Base-by-base conservation (phyloP, 2,888 invertebrate genomes). In the Lobophora halterata region DNA sequence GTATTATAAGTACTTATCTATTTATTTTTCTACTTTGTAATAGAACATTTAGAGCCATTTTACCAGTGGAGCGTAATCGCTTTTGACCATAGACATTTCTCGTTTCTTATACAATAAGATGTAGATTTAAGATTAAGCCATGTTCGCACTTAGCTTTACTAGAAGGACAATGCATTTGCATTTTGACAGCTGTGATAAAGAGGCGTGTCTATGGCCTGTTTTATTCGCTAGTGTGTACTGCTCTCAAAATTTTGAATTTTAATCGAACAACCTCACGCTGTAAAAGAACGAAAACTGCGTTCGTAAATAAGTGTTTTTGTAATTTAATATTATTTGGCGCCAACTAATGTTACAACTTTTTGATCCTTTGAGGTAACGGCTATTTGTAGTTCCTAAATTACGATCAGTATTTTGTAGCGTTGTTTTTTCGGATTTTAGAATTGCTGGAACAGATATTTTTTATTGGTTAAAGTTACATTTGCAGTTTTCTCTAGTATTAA, bases 161-260 rank as follows among this genome's bases (percentile, higher is more conserved):
- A 13, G 71, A 77, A 65, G 70, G 70, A 77, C 67, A 71, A 82
- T 81, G 82, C 81, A 83, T 79, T 71, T 81, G 86, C 85, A 86
- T 86, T 86, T 86, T 66, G 64, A 71, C 74, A 85, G 74, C 86
- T 86, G 86, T 86, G 86, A 86, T 86, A 83, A 72, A 81, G 80
- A 76, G 82, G 65, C 70, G 79, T 79, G 85, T 80, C 82, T 85
- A 82, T 85, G 82, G 79, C 68, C 53, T 64, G 56, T 55, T 57
- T 53, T 61, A 51, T 47, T 57, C 50, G 62, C 63, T 66, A 60
- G 60, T 55, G 55, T 61, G 51, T 46, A 40, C 39, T 41, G 54
- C 60, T 55, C 53, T 59, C 40, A 46, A 52, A 58, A 52, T 56
- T 58, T 23, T 50, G 49, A 42, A 55, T 50, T 49, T 48, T 41